Evolutionary conservation across 2,113 vertebrate species (phyloP).

Genomic region (Alaudala cheleensis): DNA sequence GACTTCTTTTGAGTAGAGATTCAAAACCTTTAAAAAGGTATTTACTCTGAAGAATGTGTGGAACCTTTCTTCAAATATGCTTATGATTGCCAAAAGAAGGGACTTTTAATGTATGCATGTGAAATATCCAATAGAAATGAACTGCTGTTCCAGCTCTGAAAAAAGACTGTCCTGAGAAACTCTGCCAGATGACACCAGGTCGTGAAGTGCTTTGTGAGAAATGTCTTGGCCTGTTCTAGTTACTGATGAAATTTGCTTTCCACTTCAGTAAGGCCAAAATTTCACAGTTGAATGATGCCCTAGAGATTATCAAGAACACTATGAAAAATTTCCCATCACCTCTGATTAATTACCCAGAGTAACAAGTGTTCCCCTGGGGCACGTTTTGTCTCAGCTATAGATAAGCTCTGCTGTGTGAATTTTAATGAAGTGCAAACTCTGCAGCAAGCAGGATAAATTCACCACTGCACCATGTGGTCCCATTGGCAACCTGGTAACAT

Average conservation of each 20-base stretch:
- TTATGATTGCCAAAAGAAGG: background rate
- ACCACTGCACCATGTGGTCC: background rate
- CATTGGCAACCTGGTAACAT: background rate
- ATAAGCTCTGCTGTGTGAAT: background rate
- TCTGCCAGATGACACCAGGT: constrained; percentile 50
- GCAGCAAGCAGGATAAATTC: background rate
- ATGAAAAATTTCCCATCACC: constrained; percentile 57
- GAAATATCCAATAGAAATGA: background rate
- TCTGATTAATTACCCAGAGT: constrained; percentile 43
- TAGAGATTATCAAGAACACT: constrained; percentile 46
- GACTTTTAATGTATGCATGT: background rate
- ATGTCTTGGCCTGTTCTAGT: constrained; percentile 46
- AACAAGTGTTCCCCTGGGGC: constrained; percentile 33
- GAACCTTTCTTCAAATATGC: background rate
- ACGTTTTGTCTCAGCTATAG: background rate
- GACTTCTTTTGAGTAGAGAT: background rate
- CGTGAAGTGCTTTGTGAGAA: constrained; percentile 54
- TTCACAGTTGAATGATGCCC: constrained; percentile 43
- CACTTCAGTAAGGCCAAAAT: constrained; percentile 44
- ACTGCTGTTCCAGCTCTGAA: background rate
- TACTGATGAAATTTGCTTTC: constrained; percentile 53
- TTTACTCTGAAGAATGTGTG: background rate
- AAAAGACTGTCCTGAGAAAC: background rate
- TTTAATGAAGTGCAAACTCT: background rate
- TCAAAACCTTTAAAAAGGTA: background rate